Conservation (phyloP, 2,888 invertebrate species). For the Drymonia ruficornis region DNA sequence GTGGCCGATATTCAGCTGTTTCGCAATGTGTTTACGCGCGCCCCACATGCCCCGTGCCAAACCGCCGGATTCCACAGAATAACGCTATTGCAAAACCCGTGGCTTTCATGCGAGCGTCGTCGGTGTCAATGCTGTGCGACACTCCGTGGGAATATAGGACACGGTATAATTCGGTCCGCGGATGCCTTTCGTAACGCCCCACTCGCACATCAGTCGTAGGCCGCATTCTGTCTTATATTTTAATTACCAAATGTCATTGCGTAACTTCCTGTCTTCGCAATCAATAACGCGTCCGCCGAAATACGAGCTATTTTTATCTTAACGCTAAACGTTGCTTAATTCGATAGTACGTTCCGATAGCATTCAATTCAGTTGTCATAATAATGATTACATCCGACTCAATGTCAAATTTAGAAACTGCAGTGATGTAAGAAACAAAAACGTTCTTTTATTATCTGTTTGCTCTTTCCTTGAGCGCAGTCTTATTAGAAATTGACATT, state of each 20-base stretch:
- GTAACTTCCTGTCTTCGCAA: slow-evolving; percentile 6
- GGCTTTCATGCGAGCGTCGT: slow-evolving; percentile 30
- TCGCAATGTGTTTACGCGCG: slow-evolving; percentile 73
- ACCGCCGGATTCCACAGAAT: slow-evolving; percentile 62
- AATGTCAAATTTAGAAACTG: slow-evolving; percentile 6
- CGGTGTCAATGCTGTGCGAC: slow-evolving; percentile 54
- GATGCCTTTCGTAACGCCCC: slow-evolving; percentile 50
- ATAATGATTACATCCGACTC: neutral
- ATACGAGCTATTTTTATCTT: neutral
- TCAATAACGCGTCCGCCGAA: neutral
- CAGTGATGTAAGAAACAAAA: neutral
- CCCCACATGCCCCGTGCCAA: slow-evolving; percentile 64
- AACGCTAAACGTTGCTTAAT: neutral
- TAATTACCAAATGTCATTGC: neutral
- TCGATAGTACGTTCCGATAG: neutral
- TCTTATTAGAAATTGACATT: neutral
- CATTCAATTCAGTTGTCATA: slow-evolving; percentile 4
- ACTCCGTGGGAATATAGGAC: slow-evolving; percentile 71
- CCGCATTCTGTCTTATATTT: slow-evolving; percentile 8
- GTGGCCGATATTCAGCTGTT: slow-evolving; percentile 59
- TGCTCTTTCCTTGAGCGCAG: neutral
- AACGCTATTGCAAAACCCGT: slow-evolving; percentile 61
- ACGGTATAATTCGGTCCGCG: slow-evolving; percentile 58
- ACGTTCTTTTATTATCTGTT: neutral
- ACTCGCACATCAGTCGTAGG: slow-evolving; percentile 17